These are phyloP conservation scores for Limnephilus auricula DNA, from an alignment of 2,888 invertebrate genomes.

Conservation along the genomic window DNA sequence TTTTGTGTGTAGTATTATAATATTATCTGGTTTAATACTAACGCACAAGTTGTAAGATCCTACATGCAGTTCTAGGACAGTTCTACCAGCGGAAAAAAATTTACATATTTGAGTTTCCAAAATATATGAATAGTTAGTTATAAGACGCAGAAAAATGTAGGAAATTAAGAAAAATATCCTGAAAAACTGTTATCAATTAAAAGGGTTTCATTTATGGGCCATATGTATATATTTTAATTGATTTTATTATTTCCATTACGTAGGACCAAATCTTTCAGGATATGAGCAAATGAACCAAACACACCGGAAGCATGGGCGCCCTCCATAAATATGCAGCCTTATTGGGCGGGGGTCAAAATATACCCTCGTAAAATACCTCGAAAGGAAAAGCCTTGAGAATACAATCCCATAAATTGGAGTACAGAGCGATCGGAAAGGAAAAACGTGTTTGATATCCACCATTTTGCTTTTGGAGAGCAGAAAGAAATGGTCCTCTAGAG, in stretches of 20 bases:
- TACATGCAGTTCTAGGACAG: no score
- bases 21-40: no score
- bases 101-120: no score
- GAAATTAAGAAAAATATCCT: background rate
- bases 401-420: background rate
- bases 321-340: background rate
- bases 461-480: background rate
- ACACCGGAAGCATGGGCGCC: background rate
- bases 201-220: background rate
- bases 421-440: background rate
- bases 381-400: background rate
- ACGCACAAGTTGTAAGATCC: no score
- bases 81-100: no score
- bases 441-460: background rate
- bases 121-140: no score
- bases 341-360: background rate
- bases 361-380: background rate
- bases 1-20: no score
- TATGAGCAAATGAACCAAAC: background rate
- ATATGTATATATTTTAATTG: background rate
- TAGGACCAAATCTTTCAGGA: background rate
- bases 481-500: background rate
- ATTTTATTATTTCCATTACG: background rate
- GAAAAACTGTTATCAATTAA: background rate
- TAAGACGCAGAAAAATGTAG: background rate